Conservation (phyloP, 1,140 invertebrate species). For the Achatina immaculata region DNA sequence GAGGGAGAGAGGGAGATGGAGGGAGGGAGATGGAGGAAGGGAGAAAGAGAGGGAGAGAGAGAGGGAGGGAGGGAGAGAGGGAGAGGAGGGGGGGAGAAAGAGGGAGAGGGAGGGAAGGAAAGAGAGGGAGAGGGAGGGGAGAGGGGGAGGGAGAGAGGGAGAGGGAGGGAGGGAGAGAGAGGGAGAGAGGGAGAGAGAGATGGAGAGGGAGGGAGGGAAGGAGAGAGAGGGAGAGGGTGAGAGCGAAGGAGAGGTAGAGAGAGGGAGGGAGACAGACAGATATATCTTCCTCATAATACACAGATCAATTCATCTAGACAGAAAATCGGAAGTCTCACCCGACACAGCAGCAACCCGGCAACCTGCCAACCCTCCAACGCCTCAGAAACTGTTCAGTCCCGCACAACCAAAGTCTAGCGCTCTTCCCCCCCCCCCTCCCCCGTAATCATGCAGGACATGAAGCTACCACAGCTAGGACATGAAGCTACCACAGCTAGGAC, state of each 20-base stretch:
- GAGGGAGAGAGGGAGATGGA: neutral
- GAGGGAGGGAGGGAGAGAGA: neutral
- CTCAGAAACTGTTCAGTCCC: too few species aligned
- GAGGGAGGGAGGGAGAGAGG: neutral
- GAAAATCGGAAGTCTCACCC: too few species aligned
- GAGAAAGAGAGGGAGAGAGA: neutral
- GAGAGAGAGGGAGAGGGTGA: conserved; percentile 8
- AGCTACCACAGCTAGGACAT: too few species aligned
- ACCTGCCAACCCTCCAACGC: too few species aligned
- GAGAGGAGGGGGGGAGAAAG: neutral
- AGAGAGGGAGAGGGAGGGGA: neutral
- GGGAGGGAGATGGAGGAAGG: neutral
- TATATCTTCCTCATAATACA: too few species aligned
- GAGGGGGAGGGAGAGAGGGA: too few species aligned
- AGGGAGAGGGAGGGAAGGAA: neutral
- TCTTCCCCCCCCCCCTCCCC: too few species aligned
- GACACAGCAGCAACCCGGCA: too few species aligned
- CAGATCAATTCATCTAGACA: too few species aligned
- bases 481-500: too few species aligned
- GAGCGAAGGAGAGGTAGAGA: conserved; percentile 14
- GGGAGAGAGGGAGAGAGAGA: neutral
- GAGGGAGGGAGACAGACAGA: neutral
- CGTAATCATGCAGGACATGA: too few species aligned
- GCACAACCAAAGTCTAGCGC: too few species aligned
- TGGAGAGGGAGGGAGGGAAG: neutral